Evolutionary conservation across 2,888 invertebrate species (phyloP).

Genomic region (Bellardia bayeri): DNA sequence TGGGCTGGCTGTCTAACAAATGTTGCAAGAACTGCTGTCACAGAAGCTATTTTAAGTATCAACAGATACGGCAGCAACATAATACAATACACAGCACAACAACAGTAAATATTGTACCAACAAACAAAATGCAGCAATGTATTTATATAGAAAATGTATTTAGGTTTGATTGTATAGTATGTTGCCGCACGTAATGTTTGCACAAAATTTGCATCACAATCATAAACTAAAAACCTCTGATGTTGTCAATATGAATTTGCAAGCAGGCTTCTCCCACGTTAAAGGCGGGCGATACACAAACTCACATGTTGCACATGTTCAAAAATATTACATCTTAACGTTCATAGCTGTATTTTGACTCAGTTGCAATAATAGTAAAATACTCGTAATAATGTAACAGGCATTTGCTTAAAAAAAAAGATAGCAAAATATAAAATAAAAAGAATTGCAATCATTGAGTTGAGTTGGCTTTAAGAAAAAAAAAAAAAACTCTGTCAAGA

Average conservation of each 20-base stretch:
- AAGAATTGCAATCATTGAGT: constrained; percentile 10
- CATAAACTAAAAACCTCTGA: constrained; percentile 42
- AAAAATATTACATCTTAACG: background rate
- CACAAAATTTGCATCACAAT: constrained; percentile 54
- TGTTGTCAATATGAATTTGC: constrained; percentile 57
- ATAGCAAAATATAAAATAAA: background rate
- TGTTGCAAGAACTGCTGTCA: constrained; percentile 34
- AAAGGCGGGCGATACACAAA: constrained; percentile 12
- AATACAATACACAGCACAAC: constrained; percentile 6
- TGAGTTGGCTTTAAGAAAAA: background rate
- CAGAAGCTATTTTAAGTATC: constrained; percentile 33
- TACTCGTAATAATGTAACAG: constrained; percentile 50
- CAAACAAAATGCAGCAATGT: background rate
- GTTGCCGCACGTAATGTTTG: constrained; percentile 27
- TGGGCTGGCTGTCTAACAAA: background rate
- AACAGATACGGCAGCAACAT: constrained; percentile 13
- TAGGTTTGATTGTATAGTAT: no score
- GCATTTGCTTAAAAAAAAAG: constrained; percentile 24
- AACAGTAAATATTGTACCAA: background rate
- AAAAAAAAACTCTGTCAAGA: background rate
- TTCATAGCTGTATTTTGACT: constrained; percentile 4
- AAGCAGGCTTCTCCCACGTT: constrained; percentile 61
- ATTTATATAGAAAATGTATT: background rate
- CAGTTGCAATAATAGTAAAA: constrained; percentile 38
- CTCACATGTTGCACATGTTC: background rate